Evolutionary conservation across 1,140 invertebrate species (phyloP).

Genomic region (Drosophila orosa): DNA sequence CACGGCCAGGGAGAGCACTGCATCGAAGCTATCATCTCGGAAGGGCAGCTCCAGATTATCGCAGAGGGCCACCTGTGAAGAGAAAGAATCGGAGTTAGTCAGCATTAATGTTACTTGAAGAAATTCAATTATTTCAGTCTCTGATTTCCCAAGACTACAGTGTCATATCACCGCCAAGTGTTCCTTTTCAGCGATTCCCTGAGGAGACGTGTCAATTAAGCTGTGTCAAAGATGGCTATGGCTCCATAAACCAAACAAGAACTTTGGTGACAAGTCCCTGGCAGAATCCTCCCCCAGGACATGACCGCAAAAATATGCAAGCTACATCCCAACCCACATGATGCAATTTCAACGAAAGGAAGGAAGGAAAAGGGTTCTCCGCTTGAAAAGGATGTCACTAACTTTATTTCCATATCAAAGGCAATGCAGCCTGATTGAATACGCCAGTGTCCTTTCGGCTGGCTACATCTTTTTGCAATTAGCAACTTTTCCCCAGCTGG

Average conservation of each 20-base stretch:
- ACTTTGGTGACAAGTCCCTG: slow-evolving; percentile 19
- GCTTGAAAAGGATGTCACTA: neutral
- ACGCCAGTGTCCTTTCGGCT: slow-evolving; percentile 9
- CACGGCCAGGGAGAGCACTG: slow-evolving; percentile 96
- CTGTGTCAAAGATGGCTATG: slow-evolving; percentile 23
- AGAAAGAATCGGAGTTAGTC: slow-evolving; percentile 2
- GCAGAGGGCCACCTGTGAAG: slow-evolving; percentile 90
- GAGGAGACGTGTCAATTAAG: slow-evolving; percentile 81
- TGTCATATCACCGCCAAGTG: slow-evolving; percentile 93
- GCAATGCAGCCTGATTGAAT: slow-evolving; percentile 27
- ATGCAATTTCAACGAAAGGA: slow-evolving; percentile 23
- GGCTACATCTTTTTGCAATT: slow-evolving; percentile 47
- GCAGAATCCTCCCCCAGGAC: slow-evolving; percentile 20
- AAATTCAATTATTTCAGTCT: neutral
- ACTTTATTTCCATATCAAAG: slow-evolving; percentile 43
- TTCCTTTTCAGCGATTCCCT: slow-evolving; percentile 89
- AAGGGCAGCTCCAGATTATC: slow-evolving; percentile 96
- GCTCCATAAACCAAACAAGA: slow-evolving; percentile 6
- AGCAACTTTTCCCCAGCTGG: slow-evolving; percentile 22
- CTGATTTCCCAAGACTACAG: slow-evolving; percentile 86
- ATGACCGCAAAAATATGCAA: slow-evolving; percentile 41
- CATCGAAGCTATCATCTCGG: slow-evolving; percentile 96
- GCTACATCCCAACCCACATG: slow-evolving; percentile 4
- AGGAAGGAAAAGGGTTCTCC: neutral
- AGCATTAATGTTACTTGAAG: neutral